Evolutionary conservation across 2,797 vertebrate species (phyloP).

Genomic region (Pseudochirops cupreus): DNA sequence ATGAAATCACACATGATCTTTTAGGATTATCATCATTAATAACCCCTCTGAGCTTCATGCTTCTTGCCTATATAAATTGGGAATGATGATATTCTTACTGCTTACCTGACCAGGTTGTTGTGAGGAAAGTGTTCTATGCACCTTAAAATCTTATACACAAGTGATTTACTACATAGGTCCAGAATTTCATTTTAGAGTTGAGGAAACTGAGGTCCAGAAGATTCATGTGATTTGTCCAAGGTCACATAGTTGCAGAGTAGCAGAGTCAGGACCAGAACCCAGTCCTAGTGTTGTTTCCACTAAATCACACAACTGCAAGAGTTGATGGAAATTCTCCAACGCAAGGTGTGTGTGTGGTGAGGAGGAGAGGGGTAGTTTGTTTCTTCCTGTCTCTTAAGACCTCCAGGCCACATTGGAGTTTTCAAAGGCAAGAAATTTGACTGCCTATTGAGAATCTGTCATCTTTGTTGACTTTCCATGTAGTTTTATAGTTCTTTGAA

Average conservation of each 20-base stretch:
- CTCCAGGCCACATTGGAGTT: background rate
- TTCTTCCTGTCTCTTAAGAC: background rate
- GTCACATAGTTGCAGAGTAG: background rate
- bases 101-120: background rate
- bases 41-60: background rate
- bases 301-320: background rate
- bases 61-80: background rate
- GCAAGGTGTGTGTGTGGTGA: no score
- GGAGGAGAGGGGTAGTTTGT: no score
- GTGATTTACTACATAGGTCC: background rate
- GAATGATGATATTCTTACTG: background rate
- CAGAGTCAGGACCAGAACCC: background rate
- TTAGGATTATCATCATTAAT: background rate
- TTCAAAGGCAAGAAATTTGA: background rate
- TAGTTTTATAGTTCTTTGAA: background rate
- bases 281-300: background rate
- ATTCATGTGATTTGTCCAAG: background rate
- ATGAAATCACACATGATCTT: background rate
- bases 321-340: background rate
- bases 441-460: background rate
- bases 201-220: background rate
- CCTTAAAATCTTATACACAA: background rate
- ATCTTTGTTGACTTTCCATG: background rate
- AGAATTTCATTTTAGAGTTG: background rate
- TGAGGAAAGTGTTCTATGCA: background rate